Percentiles rank a stretch among this genome's conserved stretches.
Conservation (phyloP, 1,140 invertebrate species). For the Aphidius ervi region DNA sequence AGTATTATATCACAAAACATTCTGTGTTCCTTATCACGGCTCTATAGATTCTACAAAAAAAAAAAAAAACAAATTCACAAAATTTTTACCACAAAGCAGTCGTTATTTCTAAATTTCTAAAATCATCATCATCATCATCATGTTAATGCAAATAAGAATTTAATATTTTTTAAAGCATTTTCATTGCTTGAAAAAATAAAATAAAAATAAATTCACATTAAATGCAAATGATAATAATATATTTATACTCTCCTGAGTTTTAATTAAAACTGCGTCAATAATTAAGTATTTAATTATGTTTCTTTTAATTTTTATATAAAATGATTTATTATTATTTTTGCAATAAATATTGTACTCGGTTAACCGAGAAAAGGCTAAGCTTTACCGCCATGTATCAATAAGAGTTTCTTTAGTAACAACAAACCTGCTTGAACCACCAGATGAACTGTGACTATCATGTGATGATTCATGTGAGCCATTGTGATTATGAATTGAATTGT, state of each 20-base stretch:
- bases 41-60: background rate
- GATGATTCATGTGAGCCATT: conserved; percentile 27
- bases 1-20: conserved; percentile 45
- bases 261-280: too few species aligned
- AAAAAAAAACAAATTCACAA: too few species aligned
- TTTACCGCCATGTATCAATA: conserved; percentile 32
- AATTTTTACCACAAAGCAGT: too few species aligned
- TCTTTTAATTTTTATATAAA: background rate
- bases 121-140: too few species aligned
- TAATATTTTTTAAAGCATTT: too few species aligned
- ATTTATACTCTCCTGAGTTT: too few species aligned
- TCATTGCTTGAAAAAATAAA: too few species aligned
- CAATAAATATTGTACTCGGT: background rate
- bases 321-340: background rate
- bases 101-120: too few species aligned
- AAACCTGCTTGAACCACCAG: conserved; percentile 31
- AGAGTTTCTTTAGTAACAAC: conserved; percentile 31
- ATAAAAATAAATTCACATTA: too few species aligned
- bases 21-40: conserved; percentile 38
- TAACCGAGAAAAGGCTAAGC: conserved; percentile 8
- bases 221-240: too few species aligned
- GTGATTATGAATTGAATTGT: conserved; percentile 14
- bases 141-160: too few species aligned
- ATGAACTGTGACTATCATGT: conserved; percentile 36
- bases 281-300: too few species aligned